Conservation (phyloP, 1,140 invertebrate species). For the Drosophila ohnishii region DNA sequence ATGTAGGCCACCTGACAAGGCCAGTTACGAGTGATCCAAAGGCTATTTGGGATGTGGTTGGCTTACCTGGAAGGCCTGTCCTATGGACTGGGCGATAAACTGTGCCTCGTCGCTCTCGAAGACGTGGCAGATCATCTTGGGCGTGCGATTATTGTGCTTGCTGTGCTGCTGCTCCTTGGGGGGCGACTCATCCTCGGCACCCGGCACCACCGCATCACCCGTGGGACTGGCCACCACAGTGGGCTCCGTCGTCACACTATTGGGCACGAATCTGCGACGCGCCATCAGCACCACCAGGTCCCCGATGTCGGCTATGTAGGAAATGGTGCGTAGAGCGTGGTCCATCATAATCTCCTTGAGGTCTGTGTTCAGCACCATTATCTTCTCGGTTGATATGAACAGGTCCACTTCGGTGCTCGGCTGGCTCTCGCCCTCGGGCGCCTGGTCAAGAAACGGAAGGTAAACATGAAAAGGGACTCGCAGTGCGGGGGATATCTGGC, state of each 20-base stretch:
- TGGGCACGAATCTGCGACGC: slow-evolving; percentile 93
- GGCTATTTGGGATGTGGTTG: not conserved
- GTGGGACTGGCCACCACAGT: not conserved
- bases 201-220: not conserved
- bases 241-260: slow-evolving; percentile 65
- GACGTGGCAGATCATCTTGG: slow-evolving; percentile 99
- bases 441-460: slow-evolving; percentile 85
- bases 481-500: not conserved
- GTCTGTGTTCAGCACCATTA: slow-evolving; percentile 99
- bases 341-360: slow-evolving; percentile 99
- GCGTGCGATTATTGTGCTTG: slow-evolving; percentile 88
- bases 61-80: slow-evolving; percentile 96
- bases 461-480: not conserved
- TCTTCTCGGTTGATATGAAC: slow-evolving; percentile 99
- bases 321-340: slow-evolving; percentile 98
- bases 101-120: slow-evolving; percentile 99
- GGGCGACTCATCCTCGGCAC: not conserved
- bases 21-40: not conserved
- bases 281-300: slow-evolving; percentile 99
- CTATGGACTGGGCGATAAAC: slow-evolving; percentile 99
- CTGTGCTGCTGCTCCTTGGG: slow-evolving; percentile 5
- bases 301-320: slow-evolving; percentile 99
- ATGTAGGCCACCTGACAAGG: slow-evolving; percentile 94
- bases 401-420: slow-evolving; percentile 99
- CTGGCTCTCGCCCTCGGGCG: slow-evolving; percentile 99